Base-by-base conservation (phyloP, 2,797 vertebrate genomes). In the Gallinago stenura region DNA sequence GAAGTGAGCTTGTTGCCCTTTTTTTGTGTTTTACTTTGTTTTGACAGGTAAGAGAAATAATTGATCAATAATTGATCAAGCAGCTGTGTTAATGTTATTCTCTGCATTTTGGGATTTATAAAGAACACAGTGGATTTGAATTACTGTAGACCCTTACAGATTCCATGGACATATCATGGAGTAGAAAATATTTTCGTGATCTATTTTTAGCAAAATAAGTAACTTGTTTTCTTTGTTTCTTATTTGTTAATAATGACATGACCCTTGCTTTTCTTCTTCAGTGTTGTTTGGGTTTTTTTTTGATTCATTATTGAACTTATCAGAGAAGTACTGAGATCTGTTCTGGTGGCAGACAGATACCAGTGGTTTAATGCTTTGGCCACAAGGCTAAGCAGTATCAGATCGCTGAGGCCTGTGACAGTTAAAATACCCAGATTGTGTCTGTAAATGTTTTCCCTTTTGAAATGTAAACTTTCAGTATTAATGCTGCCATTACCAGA, bases 401-500 rank as follows among this genome's bases (percentile, higher is more conserved):
- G 28, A 68, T 90, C 21, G 2, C 79, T 62, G 56, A 64, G 72
- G 33, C 57, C 57, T 60, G 53, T 89, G 87, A 69, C 70, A 95
- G 73, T 93, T 94, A 71, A 86, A 93, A 86, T 65, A 81, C 30
- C 76, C 94, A 93, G 83, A 70, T 88, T 93, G 54, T 88, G 64
- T 72, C 89, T 91, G 57, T 87, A 76, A 83, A 87, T 87, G 65
- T 89, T 96, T 91, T 92, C 54, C 26, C 54, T 81, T 86, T 86
- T 86, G 89, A 85, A 83, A 86, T 41, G 58, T 92, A 96, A 95
- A 88, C 85, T 91, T 93, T 61, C 66, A 69, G 28, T 58, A 43
- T 75, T 92, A 88, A 79, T 81, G 58, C 46, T 93, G 69, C 92
- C 57, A 48, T 95, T 96, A 94, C 69, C 57, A 91, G 76, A 85